Conservation (phyloP, 2,113 vertebrate genomes). For the Myiozetetes cayanensis region DNA sequence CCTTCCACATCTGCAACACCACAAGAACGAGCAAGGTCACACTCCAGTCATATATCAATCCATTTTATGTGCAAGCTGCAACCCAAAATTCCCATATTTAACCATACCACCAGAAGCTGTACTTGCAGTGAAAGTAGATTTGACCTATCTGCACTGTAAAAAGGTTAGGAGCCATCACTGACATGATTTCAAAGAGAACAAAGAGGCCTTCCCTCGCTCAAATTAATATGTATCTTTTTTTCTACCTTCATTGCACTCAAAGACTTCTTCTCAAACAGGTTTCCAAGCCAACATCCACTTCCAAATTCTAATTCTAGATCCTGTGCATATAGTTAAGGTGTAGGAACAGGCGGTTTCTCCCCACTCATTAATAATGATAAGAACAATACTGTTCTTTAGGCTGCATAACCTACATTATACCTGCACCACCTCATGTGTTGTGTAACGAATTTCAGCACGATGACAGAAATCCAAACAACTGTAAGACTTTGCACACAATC, state of each 20-base stretch:
- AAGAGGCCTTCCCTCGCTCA: background rate
- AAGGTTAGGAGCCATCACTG: background rate
- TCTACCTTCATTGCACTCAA: background rate
- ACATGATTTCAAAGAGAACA: background rate
- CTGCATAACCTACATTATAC: background rate
- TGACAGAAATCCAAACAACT: background rate
- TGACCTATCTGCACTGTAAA: background rate
- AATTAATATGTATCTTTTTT: background rate
- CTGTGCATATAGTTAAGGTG: background rate
- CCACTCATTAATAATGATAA: background rate
- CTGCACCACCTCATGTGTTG: background rate
- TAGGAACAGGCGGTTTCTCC: background rate
- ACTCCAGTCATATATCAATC: background rate
- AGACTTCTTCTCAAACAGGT: background rate
- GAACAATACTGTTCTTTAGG: background rate
- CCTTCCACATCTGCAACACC: constrained; percentile 91
- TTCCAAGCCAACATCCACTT: background rate
- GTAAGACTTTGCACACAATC: background rate
- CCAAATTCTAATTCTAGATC: background rate
- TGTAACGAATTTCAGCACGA: background rate
- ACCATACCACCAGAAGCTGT: background rate
- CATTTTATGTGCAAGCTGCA: background rate
- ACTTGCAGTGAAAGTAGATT: background rate
- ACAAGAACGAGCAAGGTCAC: background rate
- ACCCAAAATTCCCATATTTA: background rate